Percentiles rank a stretch among this genome's conserved stretches.
phyloP scores from a whole-genome alignment of 2,113 vertebrate species.

The Dipodomys merriami region DNA sequence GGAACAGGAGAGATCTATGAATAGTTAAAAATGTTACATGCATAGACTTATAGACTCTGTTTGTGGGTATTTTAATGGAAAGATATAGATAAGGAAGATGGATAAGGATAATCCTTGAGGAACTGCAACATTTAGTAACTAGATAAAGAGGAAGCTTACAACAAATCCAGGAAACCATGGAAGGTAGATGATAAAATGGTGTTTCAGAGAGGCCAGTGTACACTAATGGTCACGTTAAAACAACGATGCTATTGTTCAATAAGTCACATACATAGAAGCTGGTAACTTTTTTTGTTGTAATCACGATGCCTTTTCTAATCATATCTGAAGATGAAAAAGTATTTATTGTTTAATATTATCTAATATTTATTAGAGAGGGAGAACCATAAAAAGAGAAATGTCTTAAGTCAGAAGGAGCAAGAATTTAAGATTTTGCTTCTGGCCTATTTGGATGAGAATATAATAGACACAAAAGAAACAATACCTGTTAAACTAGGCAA shows the following conservation, averaged over 20 bases:
- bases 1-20: background rate
- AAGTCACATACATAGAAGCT: background rate
- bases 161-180: background rate
- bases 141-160: background rate
- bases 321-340: background rate
- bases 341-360: no score
- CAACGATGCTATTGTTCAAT: background rate
- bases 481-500: background rate
- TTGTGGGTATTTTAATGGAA: background rate
- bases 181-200: background rate
- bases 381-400: background rate
- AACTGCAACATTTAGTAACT: background rate
- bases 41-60: background rate
- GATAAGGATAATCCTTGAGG: background rate
- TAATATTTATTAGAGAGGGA: background rate
- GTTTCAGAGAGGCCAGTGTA: background rate
- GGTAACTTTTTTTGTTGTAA: background rate
- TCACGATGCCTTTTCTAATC: background rate
- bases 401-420: constrained; percentile 1
- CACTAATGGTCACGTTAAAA: background rate
- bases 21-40: background rate
- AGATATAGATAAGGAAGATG: background rate
- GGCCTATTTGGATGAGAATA: background rate
- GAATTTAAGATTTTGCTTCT: background rate
- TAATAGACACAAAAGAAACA: constrained; percentile 15